Conservation (phyloP, 2,113 vertebrate species). For the Sigmodon hispidus region DNA sequence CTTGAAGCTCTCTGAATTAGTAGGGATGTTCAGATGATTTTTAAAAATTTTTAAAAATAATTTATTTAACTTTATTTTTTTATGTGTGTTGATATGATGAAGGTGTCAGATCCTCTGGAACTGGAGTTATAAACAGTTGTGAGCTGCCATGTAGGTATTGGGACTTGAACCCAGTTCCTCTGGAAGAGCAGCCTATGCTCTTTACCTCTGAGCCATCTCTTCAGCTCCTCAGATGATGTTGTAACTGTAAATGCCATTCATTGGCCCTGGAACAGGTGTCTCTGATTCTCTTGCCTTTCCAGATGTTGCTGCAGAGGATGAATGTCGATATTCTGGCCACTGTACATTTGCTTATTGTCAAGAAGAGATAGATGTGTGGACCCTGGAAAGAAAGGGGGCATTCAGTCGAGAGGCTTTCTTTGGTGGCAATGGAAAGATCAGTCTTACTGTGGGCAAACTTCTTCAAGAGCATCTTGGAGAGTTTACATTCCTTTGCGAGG, state of each 20-base stretch:
- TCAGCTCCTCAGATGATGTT: not conserved
- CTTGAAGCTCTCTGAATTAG: not conserved
- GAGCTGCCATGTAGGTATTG: too few species aligned
- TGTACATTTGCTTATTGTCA: slow-evolving; percentile 98
- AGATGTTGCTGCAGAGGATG: slow-evolving; percentile 95
- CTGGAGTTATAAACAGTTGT: too few species aligned
- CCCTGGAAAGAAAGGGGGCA: slow-evolving; percentile 95
- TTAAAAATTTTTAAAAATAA: too few species aligned
- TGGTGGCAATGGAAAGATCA: slow-evolving; percentile 89
- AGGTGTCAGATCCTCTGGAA: too few species aligned
- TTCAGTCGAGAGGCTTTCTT: slow-evolving; percentile 95
- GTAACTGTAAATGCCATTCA: not conserved
- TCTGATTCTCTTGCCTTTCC: not conserved
- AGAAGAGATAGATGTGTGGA: slow-evolving; percentile 99
- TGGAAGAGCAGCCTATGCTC: too few species aligned
- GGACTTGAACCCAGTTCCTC: too few species aligned
- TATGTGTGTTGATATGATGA: too few species aligned
- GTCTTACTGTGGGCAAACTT: slow-evolving; percentile 91
- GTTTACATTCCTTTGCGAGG: slow-evolving; percentile 98
- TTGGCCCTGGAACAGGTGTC: not conserved
- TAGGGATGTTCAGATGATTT: not conserved
- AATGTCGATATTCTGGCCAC: slow-evolving; percentile 94
- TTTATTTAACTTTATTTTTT: too few species aligned
- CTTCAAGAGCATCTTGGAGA: slow-evolving; percentile 96
- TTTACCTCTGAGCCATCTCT: too few species aligned